phyloP scores from a whole-genome alignment of 2,888 invertebrate genomes.

The Allygus modestus region DNA sequence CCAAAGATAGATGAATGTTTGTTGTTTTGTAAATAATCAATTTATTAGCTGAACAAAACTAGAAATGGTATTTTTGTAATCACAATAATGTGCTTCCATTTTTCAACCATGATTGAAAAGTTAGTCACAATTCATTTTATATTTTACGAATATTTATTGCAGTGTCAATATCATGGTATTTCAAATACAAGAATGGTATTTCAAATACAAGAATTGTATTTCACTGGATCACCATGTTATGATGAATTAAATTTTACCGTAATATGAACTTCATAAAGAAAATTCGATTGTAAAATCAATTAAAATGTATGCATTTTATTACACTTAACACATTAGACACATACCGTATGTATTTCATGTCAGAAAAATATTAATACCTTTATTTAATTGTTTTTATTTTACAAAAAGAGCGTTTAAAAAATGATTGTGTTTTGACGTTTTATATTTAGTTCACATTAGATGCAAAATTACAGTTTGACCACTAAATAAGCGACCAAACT shows the following conservation, averaged over 20 bases:
- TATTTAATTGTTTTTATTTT: no score
- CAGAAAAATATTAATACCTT: no score
- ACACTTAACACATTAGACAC: not conserved
- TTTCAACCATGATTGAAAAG: not conserved
- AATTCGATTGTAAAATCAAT: no score
- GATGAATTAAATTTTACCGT: no score
- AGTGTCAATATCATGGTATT: not conserved
- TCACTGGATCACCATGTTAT: no score
- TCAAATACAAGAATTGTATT: not conserved
- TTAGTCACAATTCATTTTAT: not conserved
- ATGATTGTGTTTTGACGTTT: not conserved
- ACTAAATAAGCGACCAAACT: no score
- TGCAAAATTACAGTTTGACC: no score
- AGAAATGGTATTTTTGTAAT: constrained; percentile 52
- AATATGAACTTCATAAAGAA: no score
- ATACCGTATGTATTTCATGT: no score
- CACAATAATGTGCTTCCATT: constrained; percentile 53
- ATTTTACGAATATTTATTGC: not conserved
- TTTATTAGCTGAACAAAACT: constrained; percentile 12
- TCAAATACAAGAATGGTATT: not conserved
- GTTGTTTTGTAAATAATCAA: constrained; percentile 52
- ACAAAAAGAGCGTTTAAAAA: no score
- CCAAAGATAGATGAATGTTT: constrained; percentile 46
- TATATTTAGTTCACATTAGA: not conserved
- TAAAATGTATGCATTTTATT: not conserved